Percentiles rank a stretch among this genome's conserved stretches.
Conservation (phyloP, 2,797 vertebrate genomes). For the Hafferia zeledoni region DNA sequence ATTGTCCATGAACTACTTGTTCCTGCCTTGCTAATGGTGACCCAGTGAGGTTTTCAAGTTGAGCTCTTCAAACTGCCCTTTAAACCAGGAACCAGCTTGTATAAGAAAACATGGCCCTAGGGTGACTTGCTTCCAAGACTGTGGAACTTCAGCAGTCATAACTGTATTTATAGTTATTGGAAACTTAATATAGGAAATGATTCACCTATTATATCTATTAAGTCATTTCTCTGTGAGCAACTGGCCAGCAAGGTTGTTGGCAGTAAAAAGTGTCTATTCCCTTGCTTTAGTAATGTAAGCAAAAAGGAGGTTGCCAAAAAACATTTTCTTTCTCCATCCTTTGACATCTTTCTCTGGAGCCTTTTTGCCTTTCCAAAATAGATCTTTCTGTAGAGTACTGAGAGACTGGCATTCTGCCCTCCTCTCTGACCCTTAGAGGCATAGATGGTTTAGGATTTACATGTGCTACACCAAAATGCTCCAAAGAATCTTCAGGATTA, state of each 20-base stretch:
- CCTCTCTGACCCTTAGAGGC: not conserved
- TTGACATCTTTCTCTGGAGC: not conserved
- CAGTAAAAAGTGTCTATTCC: not conserved
- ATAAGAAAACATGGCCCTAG: not conserved
- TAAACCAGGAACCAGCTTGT: not conserved
- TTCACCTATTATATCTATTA: conserved; percentile 33
- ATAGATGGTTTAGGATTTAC: not conserved
- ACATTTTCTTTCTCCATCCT: not conserved
- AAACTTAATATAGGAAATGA: conserved; percentile 36
- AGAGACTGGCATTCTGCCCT: not conserved
- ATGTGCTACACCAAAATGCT: not conserved
- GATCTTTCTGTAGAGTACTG: not conserved
- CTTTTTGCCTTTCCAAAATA: not conserved
- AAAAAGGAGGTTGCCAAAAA: not conserved
- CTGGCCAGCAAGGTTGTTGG: conserved; percentile 1
- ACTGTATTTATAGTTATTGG: conserved; percentile 34
- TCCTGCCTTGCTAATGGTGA: not conserved
- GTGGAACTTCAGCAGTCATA: not conserved
- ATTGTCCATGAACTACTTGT: not conserved
- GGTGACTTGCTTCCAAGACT: not conserved
- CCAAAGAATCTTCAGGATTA: not conserved
- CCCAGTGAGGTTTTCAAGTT: not conserved
- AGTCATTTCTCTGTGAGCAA: conserved; percentile 24
- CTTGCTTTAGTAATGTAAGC: not conserved
- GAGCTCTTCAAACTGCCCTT: not conserved